These are phyloP conservation scores for Eupithecia pulchellata DNA, from an alignment of 2,888 invertebrate species.

Conservation along the genomic window DNA sequence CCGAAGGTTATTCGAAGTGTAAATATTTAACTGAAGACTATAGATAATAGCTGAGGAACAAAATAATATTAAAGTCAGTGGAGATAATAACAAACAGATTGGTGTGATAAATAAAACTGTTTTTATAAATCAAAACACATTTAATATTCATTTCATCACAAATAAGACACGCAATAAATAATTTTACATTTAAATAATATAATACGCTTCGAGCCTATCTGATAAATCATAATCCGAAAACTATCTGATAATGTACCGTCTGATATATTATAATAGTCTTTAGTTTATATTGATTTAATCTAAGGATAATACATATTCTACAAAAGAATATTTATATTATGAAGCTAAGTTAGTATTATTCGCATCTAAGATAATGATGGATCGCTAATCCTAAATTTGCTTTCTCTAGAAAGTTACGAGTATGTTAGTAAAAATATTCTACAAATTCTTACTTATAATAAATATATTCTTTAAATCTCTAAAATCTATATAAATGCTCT, in stretches of 20 bases:
- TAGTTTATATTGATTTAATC: constrained; percentile 36
- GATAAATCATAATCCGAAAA: too few species aligned
- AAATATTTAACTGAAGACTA: constrained; percentile 1
- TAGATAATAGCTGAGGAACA: not conserved
- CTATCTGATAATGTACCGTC: constrained; percentile 24
- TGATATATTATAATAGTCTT: constrained; percentile 46
- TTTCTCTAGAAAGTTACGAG: constrained; percentile 17
- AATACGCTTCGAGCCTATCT: constrained; percentile 40
- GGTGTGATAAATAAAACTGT: constrained; percentile 36
- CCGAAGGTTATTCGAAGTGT: not conserved
- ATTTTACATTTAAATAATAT: constrained; percentile 42
- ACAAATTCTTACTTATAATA: constrained; percentile 26
- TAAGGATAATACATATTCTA: constrained; percentile 28
- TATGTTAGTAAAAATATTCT: constrained; percentile 24
- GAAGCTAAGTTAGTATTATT: constrained; percentile 17
- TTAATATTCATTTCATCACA: constrained; percentile 64
- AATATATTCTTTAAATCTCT: constrained; percentile 11
- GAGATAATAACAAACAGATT: not conserved
- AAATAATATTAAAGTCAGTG: not conserved
- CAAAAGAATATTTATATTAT: constrained; percentile 2
- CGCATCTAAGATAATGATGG: constrained; percentile 9
- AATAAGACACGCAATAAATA: constrained; percentile 60
- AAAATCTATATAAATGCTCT: constrained; percentile 2
- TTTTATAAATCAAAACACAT: constrained; percentile 52
- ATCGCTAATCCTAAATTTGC: constrained; percentile 11